phyloP scores from a whole-genome alignment of 2,888 invertebrate genomes.

The Perithous albicinctus region DNA sequence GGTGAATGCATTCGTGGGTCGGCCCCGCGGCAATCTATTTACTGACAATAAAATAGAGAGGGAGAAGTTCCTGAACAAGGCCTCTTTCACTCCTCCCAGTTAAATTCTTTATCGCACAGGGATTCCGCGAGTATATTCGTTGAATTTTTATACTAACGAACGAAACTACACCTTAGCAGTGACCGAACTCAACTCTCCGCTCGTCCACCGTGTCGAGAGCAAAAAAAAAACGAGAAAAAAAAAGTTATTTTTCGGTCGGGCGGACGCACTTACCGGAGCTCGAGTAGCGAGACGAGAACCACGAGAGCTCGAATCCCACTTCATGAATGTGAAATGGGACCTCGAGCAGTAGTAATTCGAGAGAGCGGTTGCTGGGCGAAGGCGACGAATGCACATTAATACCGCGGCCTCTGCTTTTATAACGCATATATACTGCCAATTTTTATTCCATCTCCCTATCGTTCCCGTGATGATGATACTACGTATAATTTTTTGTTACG shows the following conservation, averaged over 20 bases:
- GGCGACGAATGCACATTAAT: slow-evolving; percentile 44
- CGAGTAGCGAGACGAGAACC: slow-evolving; percentile 59
- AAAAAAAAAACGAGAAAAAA: slow-evolving; percentile 16
- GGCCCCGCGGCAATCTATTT: slow-evolving; percentile 46
- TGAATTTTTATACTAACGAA: slow-evolving; percentile 54
- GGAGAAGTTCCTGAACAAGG: background rate
- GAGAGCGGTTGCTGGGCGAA: slow-evolving; percentile 43
- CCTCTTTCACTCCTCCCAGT: too few relatives aligned
- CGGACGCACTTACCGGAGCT: slow-evolving; percentile 62
- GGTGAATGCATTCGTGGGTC: background rate
- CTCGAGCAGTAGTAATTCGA: slow-evolving; percentile 56
- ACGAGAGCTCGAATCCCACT: slow-evolving; percentile 73
- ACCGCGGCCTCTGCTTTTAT: slow-evolving; percentile 38
- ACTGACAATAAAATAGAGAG: slow-evolving; percentile 38
- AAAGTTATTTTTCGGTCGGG: slow-evolving; percentile 72
- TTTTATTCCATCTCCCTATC: slow-evolving; percentile 36
- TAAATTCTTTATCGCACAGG: slow-evolving; percentile 42
- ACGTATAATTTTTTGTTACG: slow-evolving; percentile 40
- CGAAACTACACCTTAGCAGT: slow-evolving; percentile 21
- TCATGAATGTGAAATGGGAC: slow-evolving; percentile 80
- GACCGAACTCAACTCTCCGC: slow-evolving; percentile 20
- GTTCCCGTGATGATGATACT: slow-evolving; percentile 26
- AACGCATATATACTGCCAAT: slow-evolving; percentile 46
- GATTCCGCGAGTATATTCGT: slow-evolving; percentile 19
- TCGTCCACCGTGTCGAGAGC: slow-evolving; percentile 13